Evolutionary conservation across 2,888 invertebrate species (phyloP).

Genomic region (Hypselothyrea guttata): DNA sequence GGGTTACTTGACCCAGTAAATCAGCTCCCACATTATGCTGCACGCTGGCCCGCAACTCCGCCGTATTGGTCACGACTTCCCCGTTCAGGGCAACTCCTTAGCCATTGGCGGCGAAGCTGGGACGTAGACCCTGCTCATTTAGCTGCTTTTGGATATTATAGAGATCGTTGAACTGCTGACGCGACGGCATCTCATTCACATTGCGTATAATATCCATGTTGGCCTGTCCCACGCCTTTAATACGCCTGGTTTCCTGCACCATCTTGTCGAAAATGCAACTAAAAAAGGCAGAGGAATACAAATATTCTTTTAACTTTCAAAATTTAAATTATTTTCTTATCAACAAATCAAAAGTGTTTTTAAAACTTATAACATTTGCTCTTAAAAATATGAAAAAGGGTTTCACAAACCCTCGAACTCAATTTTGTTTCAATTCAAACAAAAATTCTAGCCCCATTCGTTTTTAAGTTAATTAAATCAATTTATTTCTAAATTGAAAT

Average conservation of each 20-base stretch:
- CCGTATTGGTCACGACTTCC: constrained; percentile 63
- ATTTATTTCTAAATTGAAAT: no score
- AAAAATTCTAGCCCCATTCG: no score
- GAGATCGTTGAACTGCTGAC: constrained; percentile 79
- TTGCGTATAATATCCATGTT: constrained; percentile 78
- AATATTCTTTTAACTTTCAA: no score
- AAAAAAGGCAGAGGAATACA: not conserved
- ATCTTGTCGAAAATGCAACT: constrained; percentile 79
- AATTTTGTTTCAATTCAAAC: no score
- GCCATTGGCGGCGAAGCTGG: constrained; percentile 67
- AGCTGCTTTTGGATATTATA: constrained; percentile 72
- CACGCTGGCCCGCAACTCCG: constrained; percentile 69
- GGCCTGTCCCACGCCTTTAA: constrained; percentile 60
- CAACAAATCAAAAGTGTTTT: no score
- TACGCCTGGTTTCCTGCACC: constrained; percentile 73
- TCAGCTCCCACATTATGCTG: constrained; percentile 74
- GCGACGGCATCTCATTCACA: constrained; percentile 76
- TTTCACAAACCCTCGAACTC: no score
- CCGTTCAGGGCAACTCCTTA: constrained; percentile 72
- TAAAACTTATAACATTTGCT: no score
- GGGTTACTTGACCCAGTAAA: constrained; percentile 63
- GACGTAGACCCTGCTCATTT: constrained; percentile 66
- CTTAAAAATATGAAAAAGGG: no score
- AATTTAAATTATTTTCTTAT: no score
- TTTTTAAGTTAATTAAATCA: no score